phyloP scores from a whole-genome alignment of 2,888 invertebrate genomes.

The Rhagonycha lutea region DNA sequence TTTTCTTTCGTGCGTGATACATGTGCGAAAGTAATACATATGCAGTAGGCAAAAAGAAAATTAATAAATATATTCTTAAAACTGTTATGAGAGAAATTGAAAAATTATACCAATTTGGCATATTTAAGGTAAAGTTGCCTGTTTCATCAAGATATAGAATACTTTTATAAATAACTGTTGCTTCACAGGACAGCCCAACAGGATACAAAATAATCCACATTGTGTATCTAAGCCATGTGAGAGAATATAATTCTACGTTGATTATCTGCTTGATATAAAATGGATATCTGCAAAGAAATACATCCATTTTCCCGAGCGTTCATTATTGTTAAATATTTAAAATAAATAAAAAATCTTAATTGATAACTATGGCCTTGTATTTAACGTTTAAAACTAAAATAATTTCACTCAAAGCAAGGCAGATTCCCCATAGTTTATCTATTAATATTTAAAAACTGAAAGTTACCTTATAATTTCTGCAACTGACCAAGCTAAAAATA shows the following conservation, averaged over 20 bases:
- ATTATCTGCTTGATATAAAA: conserved; percentile 85
- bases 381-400: too few relatives aligned
- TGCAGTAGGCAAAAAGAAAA: conserved; percentile 76
- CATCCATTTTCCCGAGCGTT: background rate
- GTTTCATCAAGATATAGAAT: conserved; percentile 91
- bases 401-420: too few relatives aligned
- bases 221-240: conserved; percentile 93
- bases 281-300: conserved; percentile 73
- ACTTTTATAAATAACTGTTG: conserved; percentile 77
- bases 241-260: conserved; percentile 69
- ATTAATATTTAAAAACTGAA: background rate
- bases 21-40: conserved; percentile 83
- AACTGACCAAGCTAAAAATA: conserved; percentile 82
- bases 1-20: conserved; percentile 73
- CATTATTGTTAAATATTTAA: background rate
- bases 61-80: conserved; percentile 75
- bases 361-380: too few relatives aligned
- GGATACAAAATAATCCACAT: conserved; percentile 95
- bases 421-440: background rate
- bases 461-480: conserved; percentile 81
- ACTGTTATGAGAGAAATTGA: conserved; percentile 13
- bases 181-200: conserved; percentile 85
- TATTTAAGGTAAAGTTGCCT: conserved; percentile 68
- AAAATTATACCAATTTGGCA: conserved; percentile 87
- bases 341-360: too few relatives aligned